Evolutionary conservation across 1,140 invertebrate genomes (phyloP).

Genomic region (Theocolax elegans): DNA sequence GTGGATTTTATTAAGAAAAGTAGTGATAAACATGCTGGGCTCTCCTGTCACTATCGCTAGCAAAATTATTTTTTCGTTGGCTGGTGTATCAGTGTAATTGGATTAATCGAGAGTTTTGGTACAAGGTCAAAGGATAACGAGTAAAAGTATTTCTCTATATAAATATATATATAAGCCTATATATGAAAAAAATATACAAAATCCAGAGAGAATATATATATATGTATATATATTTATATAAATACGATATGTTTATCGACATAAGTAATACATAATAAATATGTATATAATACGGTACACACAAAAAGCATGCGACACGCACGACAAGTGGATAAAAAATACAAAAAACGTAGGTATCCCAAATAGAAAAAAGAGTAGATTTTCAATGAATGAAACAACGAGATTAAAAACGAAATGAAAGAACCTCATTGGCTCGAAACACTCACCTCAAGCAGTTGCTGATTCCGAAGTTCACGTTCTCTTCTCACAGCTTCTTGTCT

Average conservation of each 20-base stretch:
- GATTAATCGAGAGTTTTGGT: conserved; percentile 40
- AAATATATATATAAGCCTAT: conserved; percentile 29
- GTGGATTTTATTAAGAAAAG: no score
- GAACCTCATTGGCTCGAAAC: conserved; percentile 37
- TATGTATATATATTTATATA: conserved; percentile 31
- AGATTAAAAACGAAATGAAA: conserved; percentile 45
- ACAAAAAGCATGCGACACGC: conserved; percentile 68
- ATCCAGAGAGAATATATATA: no score
- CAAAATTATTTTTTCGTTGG: conserved; percentile 58
- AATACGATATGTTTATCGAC: conserved; percentile 46
- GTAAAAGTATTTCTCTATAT: conserved; percentile 40
- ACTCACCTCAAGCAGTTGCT: conserved; percentile 76
- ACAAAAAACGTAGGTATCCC: conserved; percentile 62
- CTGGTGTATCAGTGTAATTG: conserved; percentile 48
- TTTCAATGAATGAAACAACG: conserved; percentile 61
- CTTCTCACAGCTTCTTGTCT: conserved; percentile 79
- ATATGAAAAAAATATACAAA: conserved; percentile 31
- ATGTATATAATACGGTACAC: conserved; percentile 61
- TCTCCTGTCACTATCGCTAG: conserved; percentile 69
- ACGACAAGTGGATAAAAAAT: conserved; percentile 65
- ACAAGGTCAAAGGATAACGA: conserved; percentile 41
- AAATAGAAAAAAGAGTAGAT: conserved; percentile 64
- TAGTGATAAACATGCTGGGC: conserved; percentile 62
- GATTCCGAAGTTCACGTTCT: conserved; percentile 80
- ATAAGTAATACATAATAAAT: conserved; percentile 49